A percentile compares a stretch with the other conserved stretches of the same genome.
Evolutionary conservation across 2,888 invertebrate genomes (phyloP).

Genomic region (Volucella inanis): DNA sequence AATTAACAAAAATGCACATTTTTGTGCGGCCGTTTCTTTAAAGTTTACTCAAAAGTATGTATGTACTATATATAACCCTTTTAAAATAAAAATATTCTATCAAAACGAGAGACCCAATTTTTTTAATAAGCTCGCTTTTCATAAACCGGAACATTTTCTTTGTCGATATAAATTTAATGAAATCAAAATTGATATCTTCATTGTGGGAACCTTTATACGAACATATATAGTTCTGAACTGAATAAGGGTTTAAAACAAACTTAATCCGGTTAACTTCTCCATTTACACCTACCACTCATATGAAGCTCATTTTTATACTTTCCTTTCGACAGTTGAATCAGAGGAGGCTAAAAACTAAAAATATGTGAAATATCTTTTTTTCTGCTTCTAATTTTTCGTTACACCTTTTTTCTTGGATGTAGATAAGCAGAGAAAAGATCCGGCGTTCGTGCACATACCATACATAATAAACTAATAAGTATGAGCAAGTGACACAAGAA

Average conservation of each 20-base stretch:
- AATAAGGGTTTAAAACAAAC: conserved; percentile 16
- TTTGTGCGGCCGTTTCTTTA: no score
- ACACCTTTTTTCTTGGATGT: not conserved
- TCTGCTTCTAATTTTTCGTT: conserved; percentile 3
- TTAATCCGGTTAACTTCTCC: conserved; percentile 22
- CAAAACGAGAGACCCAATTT: no score
- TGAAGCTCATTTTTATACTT: conserved; percentile 47
- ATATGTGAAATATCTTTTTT: not conserved
- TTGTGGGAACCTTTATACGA: no score
- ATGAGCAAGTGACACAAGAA: conserved; percentile 32
- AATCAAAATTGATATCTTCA: no score
- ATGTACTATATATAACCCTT: no score
- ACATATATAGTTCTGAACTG: not conserved
- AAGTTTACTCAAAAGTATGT: no score
- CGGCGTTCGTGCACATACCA: conserved; percentile 45
- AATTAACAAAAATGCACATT: no score
- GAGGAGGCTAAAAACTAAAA: not conserved
- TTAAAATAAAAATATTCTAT: no score
- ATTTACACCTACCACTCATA: conserved; percentile 23
- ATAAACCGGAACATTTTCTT: no score
- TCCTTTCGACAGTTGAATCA: conserved; percentile 20
- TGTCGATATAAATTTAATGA: no score
- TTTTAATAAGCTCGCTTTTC: no score
- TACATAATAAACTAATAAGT: conserved; percentile 42
- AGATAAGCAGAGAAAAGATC: conserved; percentile 44